A percentile compares a stretch with the other conserved stretches of the same genome.
phyloP scores from a whole-genome alignment of 2,888 invertebrate species.

The Syrista parreyssii region DNA sequence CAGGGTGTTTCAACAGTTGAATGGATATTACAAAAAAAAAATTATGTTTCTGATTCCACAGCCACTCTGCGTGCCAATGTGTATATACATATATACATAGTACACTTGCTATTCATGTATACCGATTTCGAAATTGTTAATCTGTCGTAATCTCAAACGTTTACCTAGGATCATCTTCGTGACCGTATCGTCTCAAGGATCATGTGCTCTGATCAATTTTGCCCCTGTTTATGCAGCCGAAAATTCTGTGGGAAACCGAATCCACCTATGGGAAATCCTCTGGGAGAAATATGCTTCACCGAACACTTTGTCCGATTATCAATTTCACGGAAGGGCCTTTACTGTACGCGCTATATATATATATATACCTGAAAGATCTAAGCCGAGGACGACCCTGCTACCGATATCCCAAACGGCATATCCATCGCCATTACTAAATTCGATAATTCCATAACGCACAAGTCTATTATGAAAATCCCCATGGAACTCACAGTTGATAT shows the following conservation, averaged over 20 bases:
- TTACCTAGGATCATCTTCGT: not conserved
- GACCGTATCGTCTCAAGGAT: not conserved
- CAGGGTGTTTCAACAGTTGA: no score
- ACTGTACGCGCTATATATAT: not conserved
- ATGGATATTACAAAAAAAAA: no score
- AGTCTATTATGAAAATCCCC: not conserved
- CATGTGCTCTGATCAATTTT: not conserved
- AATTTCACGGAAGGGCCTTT: slow-evolving; percentile 3
- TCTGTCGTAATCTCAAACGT: not conserved
- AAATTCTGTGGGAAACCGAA: not conserved
- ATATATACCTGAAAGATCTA: not conserved
- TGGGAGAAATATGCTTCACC: not conserved
- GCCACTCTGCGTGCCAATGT: no score
- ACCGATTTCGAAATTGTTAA: not conserved
- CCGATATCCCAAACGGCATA: not conserved
- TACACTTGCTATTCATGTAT: not conserved
- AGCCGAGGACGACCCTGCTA: not conserved
- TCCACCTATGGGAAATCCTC: not conserved
- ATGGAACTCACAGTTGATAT: not conserved
- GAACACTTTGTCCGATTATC: slow-evolving; percentile 12
- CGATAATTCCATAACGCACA: not conserved
- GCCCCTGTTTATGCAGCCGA: not conserved
- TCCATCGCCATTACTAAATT: not conserved
- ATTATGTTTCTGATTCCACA: no score
- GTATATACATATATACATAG: not conserved